These are phyloP conservation scores for Archips xylosteana DNA, from an alignment of 2,888 invertebrate genomes.

Conservation along the genomic window DNA sequence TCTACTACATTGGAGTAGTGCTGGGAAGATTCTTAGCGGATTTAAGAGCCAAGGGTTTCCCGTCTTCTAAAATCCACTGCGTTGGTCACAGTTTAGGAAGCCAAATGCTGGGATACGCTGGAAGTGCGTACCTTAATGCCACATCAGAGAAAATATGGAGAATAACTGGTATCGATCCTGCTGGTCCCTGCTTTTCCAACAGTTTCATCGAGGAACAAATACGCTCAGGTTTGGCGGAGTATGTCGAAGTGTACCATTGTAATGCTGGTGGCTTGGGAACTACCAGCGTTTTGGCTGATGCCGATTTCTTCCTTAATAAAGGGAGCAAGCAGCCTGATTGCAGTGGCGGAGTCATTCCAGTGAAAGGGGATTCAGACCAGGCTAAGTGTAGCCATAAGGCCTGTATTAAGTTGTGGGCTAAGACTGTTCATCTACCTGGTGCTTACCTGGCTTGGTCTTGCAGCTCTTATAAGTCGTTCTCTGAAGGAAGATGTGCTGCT, in stretches of 20 bases:
- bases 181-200: conserved; percentile 79
- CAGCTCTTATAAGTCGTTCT: conserved; percentile 66
- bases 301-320: conserved; percentile 86
- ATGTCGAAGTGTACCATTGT: conserved; percentile 87
- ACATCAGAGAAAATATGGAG: conserved; percentile 71
- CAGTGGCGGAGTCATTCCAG: conserved; percentile 66
- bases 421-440: conserved; percentile 65
- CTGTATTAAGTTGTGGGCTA: conserved; percentile 69
- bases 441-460: conserved; percentile 73
- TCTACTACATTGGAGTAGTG: conserved; percentile 68
- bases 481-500: conserved; percentile 65
- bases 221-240: conserved; percentile 81
- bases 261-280: conserved; percentile 84
- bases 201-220: conserved; percentile 75
- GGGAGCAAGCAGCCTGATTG: conserved; percentile 85
- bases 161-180: conserved; percentile 76
- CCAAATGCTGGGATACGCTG: conserved; percentile 72
- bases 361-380: conserved; percentile 69
- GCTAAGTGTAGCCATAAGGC: conserved; percentile 79
- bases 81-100: conserved; percentile 77
- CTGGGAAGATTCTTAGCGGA: conserved; percentile 67
- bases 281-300: conserved; percentile 80
- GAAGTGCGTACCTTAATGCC: conserved; percentile 60
- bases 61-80: conserved; percentile 71
- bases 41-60: conserved; percentile 62